A percentile compares a stretch with the other conserved stretches of the same genome.
phyloP scores from a whole-genome alignment of 2,888 invertebrate species.

The Herminia tarsipennalis region DNA sequence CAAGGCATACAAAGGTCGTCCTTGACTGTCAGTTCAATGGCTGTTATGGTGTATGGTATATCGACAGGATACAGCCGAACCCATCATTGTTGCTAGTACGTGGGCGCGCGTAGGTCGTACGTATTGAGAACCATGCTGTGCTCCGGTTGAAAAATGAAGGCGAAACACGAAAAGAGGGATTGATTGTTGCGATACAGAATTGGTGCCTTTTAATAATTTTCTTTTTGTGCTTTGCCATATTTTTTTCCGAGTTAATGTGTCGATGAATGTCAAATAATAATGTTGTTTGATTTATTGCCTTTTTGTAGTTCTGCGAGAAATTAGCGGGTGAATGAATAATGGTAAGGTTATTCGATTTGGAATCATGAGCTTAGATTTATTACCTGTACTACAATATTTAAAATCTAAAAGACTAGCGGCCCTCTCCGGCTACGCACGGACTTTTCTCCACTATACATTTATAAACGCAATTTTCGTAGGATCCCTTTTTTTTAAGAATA shows the following conservation, averaged over 20 bases:
- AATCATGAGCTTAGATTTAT: too few species aligned
- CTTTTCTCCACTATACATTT: too few species aligned
- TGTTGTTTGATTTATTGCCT: constrained; percentile 6
- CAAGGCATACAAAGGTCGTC: constrained; percentile 34
- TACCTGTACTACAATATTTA: too few species aligned
- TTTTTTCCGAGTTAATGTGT: constrained; percentile 26
- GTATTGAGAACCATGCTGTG: constrained; percentile 33
- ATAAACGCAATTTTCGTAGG: too few species aligned
- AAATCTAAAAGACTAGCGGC: too few species aligned
- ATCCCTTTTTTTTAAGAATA: too few species aligned
- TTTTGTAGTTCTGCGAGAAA: neutral
- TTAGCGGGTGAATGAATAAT: neutral
- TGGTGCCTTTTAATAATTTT: constrained; percentile 38
- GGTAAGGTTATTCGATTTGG: too few species aligned
- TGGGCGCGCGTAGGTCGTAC: constrained; percentile 32
- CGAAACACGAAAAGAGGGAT: constrained; percentile 42
- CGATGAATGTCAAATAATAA: constrained; percentile 24
- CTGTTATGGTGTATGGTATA: constrained; percentile 52
- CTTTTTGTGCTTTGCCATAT: constrained; percentile 27
- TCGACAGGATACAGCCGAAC: constrained; percentile 58
- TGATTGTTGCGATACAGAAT: constrained; percentile 41
- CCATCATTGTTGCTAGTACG: constrained; percentile 57
- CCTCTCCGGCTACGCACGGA: too few species aligned
- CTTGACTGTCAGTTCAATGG: constrained; percentile 52
- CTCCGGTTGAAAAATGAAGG: constrained; percentile 42